A percentile compares a stretch with the other conserved stretches of the same genome.
These are phyloP conservation scores for Aphelenchoides bicaudatus DNA, from an alignment of 2,888 invertebrate species.

Conservation along the genomic window DNA sequence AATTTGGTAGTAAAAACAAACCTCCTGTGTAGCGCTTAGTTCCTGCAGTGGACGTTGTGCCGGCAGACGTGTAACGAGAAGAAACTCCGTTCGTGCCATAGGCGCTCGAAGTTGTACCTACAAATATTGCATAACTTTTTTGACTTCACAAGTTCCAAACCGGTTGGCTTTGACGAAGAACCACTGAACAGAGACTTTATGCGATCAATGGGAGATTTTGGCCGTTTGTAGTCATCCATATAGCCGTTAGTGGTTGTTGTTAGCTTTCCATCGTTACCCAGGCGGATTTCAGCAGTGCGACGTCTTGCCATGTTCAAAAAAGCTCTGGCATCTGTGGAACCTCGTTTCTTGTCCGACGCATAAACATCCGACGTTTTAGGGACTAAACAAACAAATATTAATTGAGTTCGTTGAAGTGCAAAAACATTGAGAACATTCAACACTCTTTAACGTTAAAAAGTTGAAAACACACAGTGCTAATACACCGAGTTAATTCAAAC, in stretches of 20 bases:
- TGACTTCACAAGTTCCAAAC: no score
- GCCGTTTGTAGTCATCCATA: constrained; percentile 48
- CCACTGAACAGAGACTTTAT: constrained; percentile 55
- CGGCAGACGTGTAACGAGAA: constrained; percentile 8
- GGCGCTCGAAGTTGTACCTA: background rate
- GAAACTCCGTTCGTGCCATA: background rate
- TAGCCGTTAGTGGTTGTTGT: constrained; percentile 41
- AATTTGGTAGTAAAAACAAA: background rate
- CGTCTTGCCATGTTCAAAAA: constrained; percentile 39
- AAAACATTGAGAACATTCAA: no score
- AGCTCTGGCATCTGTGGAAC: constrained; percentile 26
- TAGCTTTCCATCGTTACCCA: constrained; percentile 51
- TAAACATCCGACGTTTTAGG: no score
- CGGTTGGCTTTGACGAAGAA: background rate
- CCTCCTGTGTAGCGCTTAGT: constrained; percentile 21
- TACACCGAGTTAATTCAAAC: no score
- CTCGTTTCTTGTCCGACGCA: constrained; percentile 38
- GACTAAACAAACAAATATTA: no score
- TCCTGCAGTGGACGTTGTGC: background rate
- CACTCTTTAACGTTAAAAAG: no score
- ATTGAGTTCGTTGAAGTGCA: no score
- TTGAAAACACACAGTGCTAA: no score
- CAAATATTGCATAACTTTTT: no score
- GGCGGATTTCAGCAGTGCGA: constrained; percentile 49
- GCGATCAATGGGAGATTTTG: constrained; percentile 57